Conservation (phyloP, 1,140 invertebrate species). For the Atta colombica region DNA sequence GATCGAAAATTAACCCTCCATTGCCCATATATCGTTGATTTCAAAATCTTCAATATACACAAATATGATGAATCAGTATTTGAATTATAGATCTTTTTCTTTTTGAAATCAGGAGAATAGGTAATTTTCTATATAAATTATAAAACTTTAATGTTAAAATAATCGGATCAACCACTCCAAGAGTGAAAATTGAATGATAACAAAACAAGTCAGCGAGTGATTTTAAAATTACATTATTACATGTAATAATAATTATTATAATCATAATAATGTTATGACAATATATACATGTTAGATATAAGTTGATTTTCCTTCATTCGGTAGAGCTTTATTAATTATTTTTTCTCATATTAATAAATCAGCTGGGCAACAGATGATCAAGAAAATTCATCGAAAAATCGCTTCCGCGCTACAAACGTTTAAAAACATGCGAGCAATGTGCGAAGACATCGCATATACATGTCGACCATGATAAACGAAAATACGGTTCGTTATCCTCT, state of each 20-base stretch:
- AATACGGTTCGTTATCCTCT: not conserved
- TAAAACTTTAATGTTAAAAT: not conserved
- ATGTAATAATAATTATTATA: constrained; percentile 79
- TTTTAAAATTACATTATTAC: constrained; percentile 72
- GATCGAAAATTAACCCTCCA: constrained; percentile 15
- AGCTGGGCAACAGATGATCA: constrained; percentile 62
- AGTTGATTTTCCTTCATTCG: constrained; percentile 81
- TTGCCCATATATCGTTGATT: constrained; percentile 5
- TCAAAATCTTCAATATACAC: not conserved
- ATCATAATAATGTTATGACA: constrained; percentile 85
- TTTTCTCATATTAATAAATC: constrained; percentile 83
- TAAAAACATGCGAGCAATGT: not conserved
- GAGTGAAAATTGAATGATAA: not conserved
- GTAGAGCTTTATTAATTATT: constrained; percentile 83
- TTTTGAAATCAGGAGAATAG: not conserved
- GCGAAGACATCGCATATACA: not conserved
- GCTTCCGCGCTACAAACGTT: not conserved
- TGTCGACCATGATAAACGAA: not conserved
- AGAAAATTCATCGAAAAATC: constrained; percentile 6
- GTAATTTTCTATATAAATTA: not conserved
- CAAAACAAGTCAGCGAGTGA: no score
- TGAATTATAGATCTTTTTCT: not conserved
- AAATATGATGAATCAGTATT: not conserved
- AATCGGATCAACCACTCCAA: no score
- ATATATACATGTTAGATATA: constrained; percentile 87